Conservation (phyloP, 2,888 invertebrate species). For the Diarsia brunnea region DNA sequence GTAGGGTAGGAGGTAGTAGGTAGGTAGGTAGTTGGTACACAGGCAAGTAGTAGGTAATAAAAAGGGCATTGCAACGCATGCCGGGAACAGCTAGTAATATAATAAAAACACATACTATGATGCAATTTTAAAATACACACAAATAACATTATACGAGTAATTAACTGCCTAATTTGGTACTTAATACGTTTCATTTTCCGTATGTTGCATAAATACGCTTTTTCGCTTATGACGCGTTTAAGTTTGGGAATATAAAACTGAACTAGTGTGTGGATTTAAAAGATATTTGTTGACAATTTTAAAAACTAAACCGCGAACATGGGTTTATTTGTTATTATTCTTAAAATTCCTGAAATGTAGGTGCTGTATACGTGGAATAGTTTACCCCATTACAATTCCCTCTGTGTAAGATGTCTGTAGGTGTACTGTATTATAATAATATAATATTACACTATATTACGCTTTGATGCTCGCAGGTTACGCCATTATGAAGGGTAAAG, state of each 20-base stretch:
- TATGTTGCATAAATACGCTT: too few species aligned
- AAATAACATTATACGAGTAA: too few species aligned
- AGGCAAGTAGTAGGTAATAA: too few species aligned
- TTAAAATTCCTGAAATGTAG: background rate
- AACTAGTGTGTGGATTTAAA: background rate
- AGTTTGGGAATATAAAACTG: background rate
- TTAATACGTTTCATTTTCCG: too few species aligned
- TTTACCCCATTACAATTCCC: background rate
- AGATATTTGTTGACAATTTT: background rate
- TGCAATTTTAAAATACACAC: too few species aligned
- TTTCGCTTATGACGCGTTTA: too few species aligned
- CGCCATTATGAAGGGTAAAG: slow-evolving; percentile 6
- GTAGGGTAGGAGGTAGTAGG: too few species aligned
- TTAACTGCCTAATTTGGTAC: too few species aligned
- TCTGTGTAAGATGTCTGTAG: slow-evolving; percentile 10
- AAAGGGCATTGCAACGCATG: too few species aligned
- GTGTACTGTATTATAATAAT: background rate
- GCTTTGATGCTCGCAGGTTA: slow-evolving; percentile 5
- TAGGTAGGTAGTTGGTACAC: too few species aligned
- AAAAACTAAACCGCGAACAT: background rate
- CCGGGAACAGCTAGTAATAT: too few species aligned
- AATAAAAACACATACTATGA: too few species aligned
- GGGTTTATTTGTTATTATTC: background rate
- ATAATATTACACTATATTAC: slow-evolving; percentile 2
- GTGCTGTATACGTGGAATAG: background rate